phyloP scores from a whole-genome alignment of 1,140 invertebrate species.

The Dermatophagoides farinae region DNA sequence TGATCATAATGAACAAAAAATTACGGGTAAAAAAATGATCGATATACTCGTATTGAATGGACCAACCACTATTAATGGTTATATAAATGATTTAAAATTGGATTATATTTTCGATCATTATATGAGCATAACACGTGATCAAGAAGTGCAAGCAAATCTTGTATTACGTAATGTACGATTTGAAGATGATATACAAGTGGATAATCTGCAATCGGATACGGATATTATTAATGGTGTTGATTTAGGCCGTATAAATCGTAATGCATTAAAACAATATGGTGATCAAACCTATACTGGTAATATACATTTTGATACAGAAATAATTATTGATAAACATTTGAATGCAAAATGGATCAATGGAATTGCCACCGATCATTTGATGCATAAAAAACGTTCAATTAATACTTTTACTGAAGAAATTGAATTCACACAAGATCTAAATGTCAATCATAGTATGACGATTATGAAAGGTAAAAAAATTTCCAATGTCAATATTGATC shows the following conservation, averaged over 20 bases:
- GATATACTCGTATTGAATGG: not conserved
- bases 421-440: not conserved
- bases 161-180: not conserved
- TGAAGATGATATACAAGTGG: conserved; percentile 11
- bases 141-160: not conserved
- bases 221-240: not conserved
- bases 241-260: conserved; percentile 14
- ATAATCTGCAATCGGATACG: conserved; percentile 13
- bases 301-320: not conserved
- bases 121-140: not conserved
- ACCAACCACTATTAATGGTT: not conserved
- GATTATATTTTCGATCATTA: not conserved
- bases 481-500: not conserved
- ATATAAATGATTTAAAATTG: not conserved
- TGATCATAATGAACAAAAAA: not conserved
- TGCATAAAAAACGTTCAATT: not conserved
- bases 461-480: not conserved
- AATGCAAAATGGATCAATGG: not conserved
- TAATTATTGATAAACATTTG: not conserved
- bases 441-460: not conserved
- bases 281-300: not conserved
- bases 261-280: conserved; percentile 2
- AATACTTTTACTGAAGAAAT: not conserved
- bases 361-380: not conserved
- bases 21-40: not conserved